A percentile compares a stretch with the other conserved stretches of the same genome.
These are phyloP conservation scores for Andrena bucephala DNA, from an alignment of 2,888 invertebrate genomes.

Conservation along the genomic window DNA sequence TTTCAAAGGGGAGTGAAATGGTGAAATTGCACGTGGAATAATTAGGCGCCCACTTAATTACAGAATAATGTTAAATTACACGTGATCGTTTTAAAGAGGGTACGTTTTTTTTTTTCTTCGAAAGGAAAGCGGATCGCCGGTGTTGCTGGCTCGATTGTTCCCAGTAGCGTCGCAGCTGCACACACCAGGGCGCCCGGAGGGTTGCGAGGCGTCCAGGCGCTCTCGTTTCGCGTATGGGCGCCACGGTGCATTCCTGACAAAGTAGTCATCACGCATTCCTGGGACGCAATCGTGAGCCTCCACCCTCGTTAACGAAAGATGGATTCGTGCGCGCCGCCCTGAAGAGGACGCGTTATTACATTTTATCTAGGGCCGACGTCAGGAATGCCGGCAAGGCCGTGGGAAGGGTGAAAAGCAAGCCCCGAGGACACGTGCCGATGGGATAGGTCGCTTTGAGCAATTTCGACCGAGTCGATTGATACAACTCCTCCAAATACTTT, in stretches of 20 bases:
- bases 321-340: conserved; percentile 73
- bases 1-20: too few relatives aligned
- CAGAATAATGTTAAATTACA: too few relatives aligned
- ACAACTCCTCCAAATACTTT: conserved; percentile 9
- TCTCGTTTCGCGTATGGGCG: conserved; percentile 63
- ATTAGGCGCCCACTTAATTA: too few relatives aligned
- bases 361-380: conserved; percentile 61
- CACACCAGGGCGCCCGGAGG: conserved; percentile 30
- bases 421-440: conserved; percentile 39
- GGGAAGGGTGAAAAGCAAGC: conserved; percentile 34
- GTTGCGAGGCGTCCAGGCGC: conserved; percentile 23
- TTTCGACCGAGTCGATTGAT: background rate
- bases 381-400: conserved; percentile 37
- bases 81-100: too few relatives aligned
- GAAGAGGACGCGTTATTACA: conserved; percentile 76
- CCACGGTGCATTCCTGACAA: conserved; percentile 80
- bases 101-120: background rate
- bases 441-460: conserved; percentile 27
- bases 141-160: background rate
- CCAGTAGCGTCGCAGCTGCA: conserved; percentile 53
- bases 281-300: conserved; percentile 80
- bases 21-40: too few relatives aligned
- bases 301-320: conserved; percentile 80
- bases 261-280: conserved; percentile 83
- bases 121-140: background rate